These are phyloP conservation scores for Lasioglossum oenotherae DNA, from an alignment of 2,888 invertebrate species.

Conservation along the genomic window DNA sequence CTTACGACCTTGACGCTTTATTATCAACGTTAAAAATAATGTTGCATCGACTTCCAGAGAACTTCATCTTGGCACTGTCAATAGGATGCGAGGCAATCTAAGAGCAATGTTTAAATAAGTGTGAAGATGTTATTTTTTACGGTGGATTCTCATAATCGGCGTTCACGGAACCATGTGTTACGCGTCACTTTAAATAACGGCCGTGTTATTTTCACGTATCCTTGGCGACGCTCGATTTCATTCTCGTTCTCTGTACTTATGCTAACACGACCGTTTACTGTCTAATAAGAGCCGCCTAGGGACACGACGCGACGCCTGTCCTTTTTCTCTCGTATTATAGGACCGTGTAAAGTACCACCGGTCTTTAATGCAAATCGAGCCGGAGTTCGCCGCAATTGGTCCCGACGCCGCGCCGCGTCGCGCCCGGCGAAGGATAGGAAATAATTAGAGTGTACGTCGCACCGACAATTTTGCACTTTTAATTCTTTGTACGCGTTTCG, in stretches of 20 bases:
- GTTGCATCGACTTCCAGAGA: neutral
- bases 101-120: neutral
- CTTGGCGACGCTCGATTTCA: conserved; percentile 6
- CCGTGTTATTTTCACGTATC: conserved; percentile 2
- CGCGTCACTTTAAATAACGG: neutral
- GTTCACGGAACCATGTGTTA: neutral
- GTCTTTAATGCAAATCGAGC: conserved; percentile 20
- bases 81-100: neutral
- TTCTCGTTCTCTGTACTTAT: conserved; percentile 8
- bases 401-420: conserved; percentile 10
- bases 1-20: neutral
- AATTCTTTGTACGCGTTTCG: conserved; percentile 20
- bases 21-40: neutral
- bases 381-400: conserved; percentile 24
- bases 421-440: conserved; percentile 13
- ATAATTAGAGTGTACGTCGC: conserved; percentile 20
- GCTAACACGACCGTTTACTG: neutral
- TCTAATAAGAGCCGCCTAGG: neutral
- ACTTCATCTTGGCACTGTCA: neutral
- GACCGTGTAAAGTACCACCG: neutral
- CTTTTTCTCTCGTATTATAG: conserved; percentile 2
- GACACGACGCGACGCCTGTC: neutral
- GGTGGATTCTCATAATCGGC: neutral
- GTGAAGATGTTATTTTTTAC: neutral
- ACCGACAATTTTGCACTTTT: conserved; percentile 12